Percentiles rank a stretch among this genome's conserved stretches.
Evolutionary conservation across 2,797 vertebrate genomes (phyloP).

Genomic region (Lophius americanus): DNA sequence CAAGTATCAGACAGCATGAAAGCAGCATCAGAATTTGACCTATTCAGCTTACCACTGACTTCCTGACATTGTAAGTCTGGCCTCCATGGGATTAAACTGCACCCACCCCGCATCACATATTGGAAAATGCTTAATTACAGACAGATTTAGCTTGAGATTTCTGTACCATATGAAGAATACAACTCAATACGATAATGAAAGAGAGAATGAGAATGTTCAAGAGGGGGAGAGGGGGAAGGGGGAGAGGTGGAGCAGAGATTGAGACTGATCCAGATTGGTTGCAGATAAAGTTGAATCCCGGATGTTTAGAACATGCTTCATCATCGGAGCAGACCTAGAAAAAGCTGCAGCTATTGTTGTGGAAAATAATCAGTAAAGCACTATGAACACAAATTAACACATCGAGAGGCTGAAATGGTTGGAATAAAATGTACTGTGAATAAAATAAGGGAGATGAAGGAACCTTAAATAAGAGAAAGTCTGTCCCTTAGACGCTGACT

Average conservation of each 20-base stretch:
- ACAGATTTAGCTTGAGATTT: slow-evolving; percentile 66
- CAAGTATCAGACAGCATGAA: background rate
- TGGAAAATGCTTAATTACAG: slow-evolving; percentile 63
- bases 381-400: too few relatives aligned
- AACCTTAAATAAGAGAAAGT: too few relatives aligned
- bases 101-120: slow-evolving; percentile 50
- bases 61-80: slow-evolving; percentile 28
- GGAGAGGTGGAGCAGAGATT: slow-evolving; percentile 29
- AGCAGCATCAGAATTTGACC: slow-evolving; percentile 34
- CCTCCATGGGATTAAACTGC: slow-evolving; percentile 62
- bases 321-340: slow-evolving; percentile 26
- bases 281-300: slow-evolving; percentile 11
- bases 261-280: slow-evolving; percentile 39
- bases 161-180: slow-evolving; percentile 34
- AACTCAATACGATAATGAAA: slow-evolving; percentile 36
- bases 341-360: slow-evolving; percentile 10
- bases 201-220: slow-evolving; percentile 13
- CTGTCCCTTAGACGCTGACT: too few relatives aligned
- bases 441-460: too few relatives aligned
- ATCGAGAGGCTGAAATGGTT: too few relatives aligned
- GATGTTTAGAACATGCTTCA: slow-evolving; percentile 8
- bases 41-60: slow-evolving; percentile 41
- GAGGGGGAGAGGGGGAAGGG: background rate
- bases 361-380: too few relatives aligned
- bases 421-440: too few relatives aligned